These are phyloP conservation scores for Cataglyphis altisquamis DNA, from an alignment of 2,888 invertebrate species.

Conservation along the genomic window DNA sequence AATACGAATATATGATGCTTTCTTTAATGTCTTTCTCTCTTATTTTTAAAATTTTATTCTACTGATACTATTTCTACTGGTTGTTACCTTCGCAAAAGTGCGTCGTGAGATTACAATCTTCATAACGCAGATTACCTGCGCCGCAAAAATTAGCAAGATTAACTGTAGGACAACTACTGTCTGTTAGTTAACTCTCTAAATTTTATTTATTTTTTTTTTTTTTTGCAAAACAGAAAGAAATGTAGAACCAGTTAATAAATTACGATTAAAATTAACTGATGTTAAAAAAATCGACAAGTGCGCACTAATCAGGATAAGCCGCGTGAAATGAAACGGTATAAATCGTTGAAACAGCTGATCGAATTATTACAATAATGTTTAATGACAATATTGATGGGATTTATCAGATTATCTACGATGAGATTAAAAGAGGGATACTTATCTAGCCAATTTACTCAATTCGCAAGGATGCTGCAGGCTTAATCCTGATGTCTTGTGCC, in stretches of 20 bases:
- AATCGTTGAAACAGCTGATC: background rate
- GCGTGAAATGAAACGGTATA: background rate
- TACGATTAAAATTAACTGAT: slow-evolving; percentile 6
- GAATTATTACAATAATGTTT: slow-evolving; percentile 17
- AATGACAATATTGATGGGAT: background rate
- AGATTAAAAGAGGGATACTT: slow-evolving; percentile 22
- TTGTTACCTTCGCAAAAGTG: slow-evolving; percentile 43
- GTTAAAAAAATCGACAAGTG: background rate
- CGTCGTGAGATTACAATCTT: slow-evolving; percentile 1
- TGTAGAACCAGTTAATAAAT: background rate
- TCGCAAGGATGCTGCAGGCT: slow-evolving; percentile 42
- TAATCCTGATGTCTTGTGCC: slow-evolving; percentile 74
- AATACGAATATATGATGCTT: background rate
- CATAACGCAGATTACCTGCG: background rate
- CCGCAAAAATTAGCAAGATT: slow-evolving; percentile 8
- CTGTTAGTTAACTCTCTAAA: background rate
- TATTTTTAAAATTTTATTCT: background rate
- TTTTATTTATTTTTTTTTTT: background rate
- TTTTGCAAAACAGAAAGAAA: background rate
- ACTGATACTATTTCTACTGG: slow-evolving; percentile 16
- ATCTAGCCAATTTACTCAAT: slow-evolving; percentile 29
- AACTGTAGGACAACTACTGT: background rate
- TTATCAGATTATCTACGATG: background rate
- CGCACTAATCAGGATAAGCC: background rate
- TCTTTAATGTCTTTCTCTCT: background rate